phyloP scores from a whole-genome alignment of 2,888 invertebrate genomes.

The Conus canariensis region DNA sequence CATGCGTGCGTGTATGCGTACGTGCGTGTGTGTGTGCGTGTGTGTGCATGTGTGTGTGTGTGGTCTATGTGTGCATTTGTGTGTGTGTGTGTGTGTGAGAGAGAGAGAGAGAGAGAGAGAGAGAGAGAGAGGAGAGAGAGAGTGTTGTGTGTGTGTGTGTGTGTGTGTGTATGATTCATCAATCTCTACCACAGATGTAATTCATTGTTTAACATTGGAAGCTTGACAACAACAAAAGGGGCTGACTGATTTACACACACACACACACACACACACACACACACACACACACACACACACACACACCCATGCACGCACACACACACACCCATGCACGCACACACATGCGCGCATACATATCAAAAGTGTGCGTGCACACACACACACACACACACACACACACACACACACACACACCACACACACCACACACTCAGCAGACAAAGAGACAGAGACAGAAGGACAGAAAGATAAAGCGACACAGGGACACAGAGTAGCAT shows the following conservation, averaged over 20 bases:
- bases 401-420: background rate
- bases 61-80: too few relatives aligned
- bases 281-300: background rate
- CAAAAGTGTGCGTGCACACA: background rate
- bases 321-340: background rate
- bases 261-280: background rate
- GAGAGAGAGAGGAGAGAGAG: too few relatives aligned
- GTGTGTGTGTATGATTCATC: too few relatives aligned
- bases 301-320: background rate
- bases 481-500: background rate
- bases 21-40: too few relatives aligned
- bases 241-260: background rate
- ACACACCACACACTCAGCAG: background rate
- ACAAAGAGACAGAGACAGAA: background rate
- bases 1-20: too few relatives aligned
- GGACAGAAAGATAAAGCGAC: background rate
- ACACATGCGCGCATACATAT: background rate
- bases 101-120: too few relatives aligned
- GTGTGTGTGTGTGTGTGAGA: too few relatives aligned
- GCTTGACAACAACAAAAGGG: too few relatives aligned
- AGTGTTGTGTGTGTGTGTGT: too few relatives aligned
- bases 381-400: background rate
- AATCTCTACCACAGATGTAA: too few relatives aligned
- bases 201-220: too few relatives aligned
- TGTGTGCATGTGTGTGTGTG: too few relatives aligned